Evolutionary conservation across 2,888 invertebrate species (phyloP).

Genomic region (Tromatobia lineatoria): DNA sequence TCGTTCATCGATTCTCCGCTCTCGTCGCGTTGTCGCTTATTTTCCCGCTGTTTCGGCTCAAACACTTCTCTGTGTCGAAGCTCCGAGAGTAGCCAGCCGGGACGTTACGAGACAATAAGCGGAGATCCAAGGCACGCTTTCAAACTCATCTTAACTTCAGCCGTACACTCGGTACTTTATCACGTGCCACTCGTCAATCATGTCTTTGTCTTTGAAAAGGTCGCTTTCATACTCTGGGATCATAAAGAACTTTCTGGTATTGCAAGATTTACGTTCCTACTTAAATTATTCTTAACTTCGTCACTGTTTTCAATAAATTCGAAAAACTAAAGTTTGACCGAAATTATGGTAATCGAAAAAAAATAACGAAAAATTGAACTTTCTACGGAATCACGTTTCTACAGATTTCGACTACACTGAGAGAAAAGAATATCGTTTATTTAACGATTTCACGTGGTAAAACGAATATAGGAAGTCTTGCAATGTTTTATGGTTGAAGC

Average conservation of each 20-base stretch:
- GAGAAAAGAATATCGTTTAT: too few species aligned
- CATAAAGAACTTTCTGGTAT: not conserved
- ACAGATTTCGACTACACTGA: too few species aligned
- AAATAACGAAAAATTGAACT: too few species aligned
- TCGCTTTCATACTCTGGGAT: not conserved
- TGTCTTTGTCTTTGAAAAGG: not conserved
- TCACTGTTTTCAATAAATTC: too few species aligned
- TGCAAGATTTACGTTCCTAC: not conserved
- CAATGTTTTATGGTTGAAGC: too few species aligned
- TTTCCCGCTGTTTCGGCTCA: conserved; percentile 33
- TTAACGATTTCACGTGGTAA: too few species aligned
- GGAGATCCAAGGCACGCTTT: conserved; percentile 14
- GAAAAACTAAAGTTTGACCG: too few species aligned
- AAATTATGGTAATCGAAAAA: too few species aligned
- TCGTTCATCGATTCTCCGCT: conserved; percentile 18
- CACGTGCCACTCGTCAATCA: conserved; percentile 21
- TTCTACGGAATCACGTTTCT: too few species aligned
- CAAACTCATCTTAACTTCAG: conserved; percentile 7
- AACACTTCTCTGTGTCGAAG: conserved; percentile 13
- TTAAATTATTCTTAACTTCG: too few species aligned
- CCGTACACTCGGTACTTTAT: conserved; percentile 16
- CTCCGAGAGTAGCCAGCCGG: not conserved
- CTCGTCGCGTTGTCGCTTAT: conserved; percentile 30
- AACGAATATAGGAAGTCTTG: too few species aligned
- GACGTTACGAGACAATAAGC: not conserved